Percentiles rank a stretch among this genome's conserved stretches.
Conservation (phyloP, 53 echinoderm and acorn worm species). For the Antedon mediterranea region DNA sequence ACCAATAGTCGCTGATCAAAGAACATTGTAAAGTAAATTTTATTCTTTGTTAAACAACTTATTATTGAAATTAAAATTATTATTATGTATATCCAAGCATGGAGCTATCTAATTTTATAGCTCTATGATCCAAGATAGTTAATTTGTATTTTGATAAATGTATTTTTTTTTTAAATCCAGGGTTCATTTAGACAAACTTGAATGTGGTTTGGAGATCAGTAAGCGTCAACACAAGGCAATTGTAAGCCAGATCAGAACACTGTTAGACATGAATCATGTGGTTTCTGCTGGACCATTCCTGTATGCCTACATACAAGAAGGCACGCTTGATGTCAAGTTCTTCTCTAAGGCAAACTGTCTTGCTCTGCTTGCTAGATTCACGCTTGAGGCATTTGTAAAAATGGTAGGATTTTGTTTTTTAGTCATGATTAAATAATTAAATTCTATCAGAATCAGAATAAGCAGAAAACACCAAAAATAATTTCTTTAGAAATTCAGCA, state of each 20-base stretch:
- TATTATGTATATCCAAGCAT: no score
- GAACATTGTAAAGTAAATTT: no score
- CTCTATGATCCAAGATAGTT: no score
- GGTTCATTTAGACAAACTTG: slow-evolving; percentile 46
- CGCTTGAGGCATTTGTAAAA: slow-evolving; percentile 88
- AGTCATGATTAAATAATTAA: no score
- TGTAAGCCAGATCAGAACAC: slow-evolving; percentile 68
- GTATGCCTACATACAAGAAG: slow-evolving; percentile 86
- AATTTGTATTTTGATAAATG: background rate
- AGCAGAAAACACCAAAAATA: no score
- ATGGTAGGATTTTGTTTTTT: slow-evolving; percentile 54
- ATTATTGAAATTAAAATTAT: no score
- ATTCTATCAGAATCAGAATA: no score
- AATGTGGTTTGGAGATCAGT: slow-evolving; percentile 49
- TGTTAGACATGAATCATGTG: slow-evolving; percentile 92
- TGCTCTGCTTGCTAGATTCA: slow-evolving; percentile 68
- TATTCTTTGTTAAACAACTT: no score
- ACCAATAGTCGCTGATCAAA: no score
- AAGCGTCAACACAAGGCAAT: slow-evolving; percentile 73
- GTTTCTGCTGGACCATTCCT: slow-evolving; percentile 93
- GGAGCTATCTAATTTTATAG: no score
- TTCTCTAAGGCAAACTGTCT: slow-evolving; percentile 84
- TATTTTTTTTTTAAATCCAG: slow-evolving; percentile 13
- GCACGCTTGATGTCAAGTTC: slow-evolving; percentile 70
- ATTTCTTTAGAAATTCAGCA: no score